Evolutionary conservation across 2,113 vertebrate genomes (phyloP), one percentile per base, ranked within the genome.

Genomic region (Tretioscincus oriximinensis): DNA sequence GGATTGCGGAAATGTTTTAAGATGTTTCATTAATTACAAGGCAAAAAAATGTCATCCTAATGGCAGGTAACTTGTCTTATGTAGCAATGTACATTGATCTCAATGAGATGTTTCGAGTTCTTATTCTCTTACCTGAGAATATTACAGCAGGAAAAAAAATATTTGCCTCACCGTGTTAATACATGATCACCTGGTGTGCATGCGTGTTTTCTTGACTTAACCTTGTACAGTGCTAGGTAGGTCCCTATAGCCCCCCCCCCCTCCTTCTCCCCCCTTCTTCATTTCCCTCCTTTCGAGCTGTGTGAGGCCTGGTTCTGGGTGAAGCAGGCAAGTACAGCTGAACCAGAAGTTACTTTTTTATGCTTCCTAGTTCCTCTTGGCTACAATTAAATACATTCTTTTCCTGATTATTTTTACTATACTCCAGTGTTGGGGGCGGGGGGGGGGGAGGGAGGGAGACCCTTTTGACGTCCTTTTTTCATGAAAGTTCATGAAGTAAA

Each of bases 1-100:
- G 16, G 66, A 78, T 51, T 69, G 69, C 51, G 21, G 86, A 86
- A 86, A 73, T 95, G 97, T 95, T 97, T 96, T 96, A 95, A 96
- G 93, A 95, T 96, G 94, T 96, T 96, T 97, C 96, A 94, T 94
- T 94, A 95, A 58, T 91, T 95, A 96, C 96, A 96, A 96, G 95
- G 91, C 95, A 95, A 96, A 95, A 95, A 96, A 95, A 95, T 97
- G 96, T 97, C 97, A 96, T 96, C 93, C 88, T 91, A 95, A 97
- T 97, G 97, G 97, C 97, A 97, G 92, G 90, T 95, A 92, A 97
- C 98, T 73, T 98, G 97, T 98, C 97, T 99, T 99, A 97, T 98
- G 97, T 98, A 98, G 97, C 98, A 98, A 99, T 99, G 97, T 98
- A 97, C 97, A 96, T 98, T 99, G 97, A 99, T 99, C 98, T 99